Base-by-base conservation (phyloP, 2,888 invertebrate species). In the Miltochrista miniata region DNA sequence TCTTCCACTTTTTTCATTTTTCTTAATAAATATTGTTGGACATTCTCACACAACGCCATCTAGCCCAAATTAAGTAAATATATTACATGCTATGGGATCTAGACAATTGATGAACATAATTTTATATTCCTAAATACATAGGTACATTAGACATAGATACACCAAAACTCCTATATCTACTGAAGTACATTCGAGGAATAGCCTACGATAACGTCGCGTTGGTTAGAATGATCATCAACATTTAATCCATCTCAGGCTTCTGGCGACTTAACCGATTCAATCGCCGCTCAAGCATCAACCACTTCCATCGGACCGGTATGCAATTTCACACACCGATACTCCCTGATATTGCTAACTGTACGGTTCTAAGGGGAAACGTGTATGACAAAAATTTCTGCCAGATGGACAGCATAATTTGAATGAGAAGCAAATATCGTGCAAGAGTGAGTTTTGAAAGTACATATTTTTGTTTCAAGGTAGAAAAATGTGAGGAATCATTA, bases 261-360 rank as follows among this genome's bases (percentile, higher is more conserved):
- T 49, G 48, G 49, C 49, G 59, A 57, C 59, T 67, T 59, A 55
- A 62, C 63, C 65, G 61, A 66, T 69, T 64, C 62, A 66, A 67
- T 72, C 66, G 54, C 54, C 68, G 61, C 52, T 69, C 62, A 72
- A 65, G 64, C 61, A 52, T 57, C 66, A 46, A 42, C 52, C 57
- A 49, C 52, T 60, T 44, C 48, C 55, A 58, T 57, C 68, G 61
- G 72, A 75, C 74, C 72, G 76, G 70, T 59, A 75, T 75, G 79
- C 82, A 85, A 85, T 85, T 85, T 85, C 84, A 80, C 85, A 83
- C 79, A 59, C 72, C 80, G 71, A 73, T 76, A 74, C 69, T 53
- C 75, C 36, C 69, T 74, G 81, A 83, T 84, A 84, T 85, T 81
- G 73, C 81, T 75, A 72, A 78, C 70, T 60, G 61, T 70, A 68